phyloP scores from a whole-genome alignment of 2,113 vertebrate species.

The Manacus vitellinus region DNA sequence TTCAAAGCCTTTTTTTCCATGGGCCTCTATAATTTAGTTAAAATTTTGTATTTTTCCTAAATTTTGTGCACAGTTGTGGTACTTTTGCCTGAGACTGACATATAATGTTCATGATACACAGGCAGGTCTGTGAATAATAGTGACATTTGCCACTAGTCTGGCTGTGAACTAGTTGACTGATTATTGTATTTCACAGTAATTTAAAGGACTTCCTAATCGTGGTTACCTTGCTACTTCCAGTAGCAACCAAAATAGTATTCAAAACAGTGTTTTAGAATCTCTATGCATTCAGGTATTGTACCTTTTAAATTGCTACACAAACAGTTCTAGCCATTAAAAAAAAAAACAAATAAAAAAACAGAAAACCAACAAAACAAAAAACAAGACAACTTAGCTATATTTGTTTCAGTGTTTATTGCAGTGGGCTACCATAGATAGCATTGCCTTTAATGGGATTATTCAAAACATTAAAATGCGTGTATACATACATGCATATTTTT shows the following conservation, averaged over 20 bases:
- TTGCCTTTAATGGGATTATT: neutral
- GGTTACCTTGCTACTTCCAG: neutral
- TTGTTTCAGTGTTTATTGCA: neutral
- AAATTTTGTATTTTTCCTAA: neutral
- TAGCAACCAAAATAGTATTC: neutral
- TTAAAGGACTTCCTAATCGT: neutral
- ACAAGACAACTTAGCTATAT: neutral
- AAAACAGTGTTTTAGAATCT: neutral
- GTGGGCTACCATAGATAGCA: neutral
- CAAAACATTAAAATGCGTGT: neutral
- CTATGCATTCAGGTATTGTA: neutral
- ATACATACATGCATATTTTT: neutral
- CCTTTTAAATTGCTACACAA: neutral
- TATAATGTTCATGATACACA: neutral
- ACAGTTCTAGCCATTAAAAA: neutral
- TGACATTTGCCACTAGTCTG: neutral
- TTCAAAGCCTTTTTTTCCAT: neutral
- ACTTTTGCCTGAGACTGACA: neutral
- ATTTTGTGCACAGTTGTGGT: neutral
- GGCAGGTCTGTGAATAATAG: neutral
- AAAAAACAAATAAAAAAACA: too few species aligned
- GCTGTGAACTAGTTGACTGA: neutral
- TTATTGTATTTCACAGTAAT: neutral
- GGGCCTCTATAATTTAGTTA: neutral
- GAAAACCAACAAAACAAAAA: neutral